Base-by-base conservation (phyloP, 1,140 invertebrate genomes). In the Spodoptera frugiperda region DNA sequence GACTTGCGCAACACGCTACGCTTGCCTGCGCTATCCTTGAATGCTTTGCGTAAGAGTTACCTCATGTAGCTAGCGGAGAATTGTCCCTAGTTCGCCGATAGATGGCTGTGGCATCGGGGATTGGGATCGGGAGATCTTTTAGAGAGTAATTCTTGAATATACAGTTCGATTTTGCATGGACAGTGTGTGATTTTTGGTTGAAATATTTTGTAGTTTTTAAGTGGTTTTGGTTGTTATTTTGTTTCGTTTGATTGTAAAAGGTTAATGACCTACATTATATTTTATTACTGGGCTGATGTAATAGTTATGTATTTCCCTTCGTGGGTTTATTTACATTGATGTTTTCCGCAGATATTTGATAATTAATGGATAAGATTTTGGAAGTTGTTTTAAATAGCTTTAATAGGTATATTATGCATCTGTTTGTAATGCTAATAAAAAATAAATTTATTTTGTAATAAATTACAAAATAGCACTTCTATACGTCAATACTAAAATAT, bases 41-140 rank as follows among this genome's bases (percentile, higher is more conserved):
- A 70, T 63, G n/a, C 15, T 76, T 89, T 87, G 88, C 81, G 84
- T 87, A 86, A 89, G 53, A 30, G 46, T 84, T 83, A 85, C 84
- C 78, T 84, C 82, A 79, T 81, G 70, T 78, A 57, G 51, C 61
- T 71, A 49, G 49, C 72, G 57, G 5, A 39, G 10, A 65, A 44
- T 76, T 63, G 57, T 63, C 49, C 55, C 73, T 63, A 14, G 44
- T 48, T 74, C 39, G 4, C 15, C 46, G 68, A 67, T 77, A 80
- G 75, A 77, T 80, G 78, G 71, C 55, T 46, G 14, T 67, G 9
- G 33, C 17, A 8, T 63, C n/a, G 9, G 59, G 59, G 59, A 61
- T n/a, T 44, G 30, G 25, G 30, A 11, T 5, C n/a, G 33, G 33
- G 33, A 61, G 15, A 39, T 17, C 6, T 10, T 39, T 39, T 10